phyloP scores from a whole-genome alignment of 2,113 vertebrate genomes.

The Acinonyx jubatus region DNA sequence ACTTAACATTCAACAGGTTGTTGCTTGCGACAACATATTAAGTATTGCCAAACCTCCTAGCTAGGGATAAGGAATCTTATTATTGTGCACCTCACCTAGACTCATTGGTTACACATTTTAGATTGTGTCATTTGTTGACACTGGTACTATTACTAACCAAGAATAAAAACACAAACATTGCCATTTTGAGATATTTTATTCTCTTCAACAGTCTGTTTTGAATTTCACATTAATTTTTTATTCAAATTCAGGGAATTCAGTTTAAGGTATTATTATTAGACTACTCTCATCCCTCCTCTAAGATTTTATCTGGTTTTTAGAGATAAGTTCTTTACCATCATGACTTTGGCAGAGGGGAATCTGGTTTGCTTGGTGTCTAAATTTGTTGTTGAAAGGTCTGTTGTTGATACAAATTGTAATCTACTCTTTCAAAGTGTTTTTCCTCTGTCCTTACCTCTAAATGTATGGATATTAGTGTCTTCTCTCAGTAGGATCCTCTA shows the following conservation, averaged over 20 bases:
- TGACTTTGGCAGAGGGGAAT: background rate
- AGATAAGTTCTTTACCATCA: background rate
- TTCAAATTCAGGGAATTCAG: background rate
- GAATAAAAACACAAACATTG: background rate
- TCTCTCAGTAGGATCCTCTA: background rate
- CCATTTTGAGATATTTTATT: background rate
- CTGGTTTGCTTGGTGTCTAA: background rate
- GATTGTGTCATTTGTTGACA: background rate
- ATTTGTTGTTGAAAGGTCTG: background rate
- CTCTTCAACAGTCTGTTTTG: background rate
- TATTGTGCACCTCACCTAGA: background rate
- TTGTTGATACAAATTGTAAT: background rate
- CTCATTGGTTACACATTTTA: background rate
- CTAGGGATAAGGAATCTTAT: background rate
- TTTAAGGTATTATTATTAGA: slow-evolving; percentile 10
- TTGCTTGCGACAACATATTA: background rate
- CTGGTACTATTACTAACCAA: background rate
- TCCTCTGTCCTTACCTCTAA: background rate
- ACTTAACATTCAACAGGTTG: background rate
- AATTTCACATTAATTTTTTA: slow-evolving; percentile 28
- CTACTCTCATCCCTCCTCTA: background rate
- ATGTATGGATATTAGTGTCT: background rate
- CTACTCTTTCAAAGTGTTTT: background rate
- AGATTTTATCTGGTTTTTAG: background rate
- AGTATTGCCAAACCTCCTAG: background rate